Conservation (phyloP, 2,888 invertebrate genomes). For the Phalangium opilio region DNA sequence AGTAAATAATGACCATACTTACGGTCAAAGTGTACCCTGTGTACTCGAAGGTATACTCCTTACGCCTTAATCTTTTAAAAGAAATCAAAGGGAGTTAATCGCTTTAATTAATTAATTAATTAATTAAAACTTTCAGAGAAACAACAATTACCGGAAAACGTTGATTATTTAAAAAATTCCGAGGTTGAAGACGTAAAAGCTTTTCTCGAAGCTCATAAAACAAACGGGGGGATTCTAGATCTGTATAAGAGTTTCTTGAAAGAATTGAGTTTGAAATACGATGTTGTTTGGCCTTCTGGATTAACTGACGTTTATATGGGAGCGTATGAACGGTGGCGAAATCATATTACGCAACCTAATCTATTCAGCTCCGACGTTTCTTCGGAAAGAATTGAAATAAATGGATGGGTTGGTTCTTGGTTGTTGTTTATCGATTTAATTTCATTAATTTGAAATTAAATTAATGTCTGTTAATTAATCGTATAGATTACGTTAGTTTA, state of each 20-base stretch:
- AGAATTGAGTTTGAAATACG: constrained; percentile 17
- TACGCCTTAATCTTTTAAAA: no score
- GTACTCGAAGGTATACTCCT: constrained; percentile 9
- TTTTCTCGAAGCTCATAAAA: constrained; percentile 22
- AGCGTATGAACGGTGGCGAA: constrained; percentile 30
- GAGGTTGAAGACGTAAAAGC: constrained; percentile 18
- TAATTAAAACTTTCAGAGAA: constrained; percentile 1
- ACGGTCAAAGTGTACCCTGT: constrained; percentile 11
- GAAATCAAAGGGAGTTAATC: no score
- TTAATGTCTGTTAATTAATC: neutral
- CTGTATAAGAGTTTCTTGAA: constrained; percentile 25
- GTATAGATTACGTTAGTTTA: constrained; percentile 10
- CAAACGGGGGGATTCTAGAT: constrained; percentile 26
- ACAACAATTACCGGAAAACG: neutral
- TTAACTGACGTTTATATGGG: constrained; percentile 25
- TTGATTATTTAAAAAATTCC: neutral
- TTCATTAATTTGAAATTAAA: no score
- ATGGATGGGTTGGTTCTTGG: no score
- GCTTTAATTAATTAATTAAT: no score
- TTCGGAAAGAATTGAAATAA: no score
- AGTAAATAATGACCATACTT: constrained; percentile 10
- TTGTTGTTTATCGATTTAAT: no score
- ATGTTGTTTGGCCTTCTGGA: constrained; percentile 23
- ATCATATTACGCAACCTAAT: constrained; percentile 39
- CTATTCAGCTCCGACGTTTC: constrained; percentile 23